Percentiles rank a stretch among this genome's conserved stretches.
These are phyloP conservation scores for Formica selysi DNA, from an alignment of 1,140 invertebrate species.

Conservation along the genomic window DNA sequence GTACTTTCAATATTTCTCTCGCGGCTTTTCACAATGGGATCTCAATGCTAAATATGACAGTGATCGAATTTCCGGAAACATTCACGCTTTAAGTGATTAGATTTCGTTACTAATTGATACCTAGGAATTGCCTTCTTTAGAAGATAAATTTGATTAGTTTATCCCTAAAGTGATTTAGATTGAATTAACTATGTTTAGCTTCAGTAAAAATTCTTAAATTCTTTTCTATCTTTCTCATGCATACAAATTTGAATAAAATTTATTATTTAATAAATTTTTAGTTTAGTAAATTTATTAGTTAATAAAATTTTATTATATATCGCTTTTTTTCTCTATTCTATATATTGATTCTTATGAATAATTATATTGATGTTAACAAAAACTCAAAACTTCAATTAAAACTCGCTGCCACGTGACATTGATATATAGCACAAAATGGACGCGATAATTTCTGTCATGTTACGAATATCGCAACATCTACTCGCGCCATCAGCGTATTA, in stretches of 20 bases:
- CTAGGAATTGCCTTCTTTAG: not conserved
- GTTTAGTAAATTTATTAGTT: too few relatives aligned
- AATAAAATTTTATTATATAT: too few relatives aligned
- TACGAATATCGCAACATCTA: conserved; percentile 43
- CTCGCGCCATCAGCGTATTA: conserved; percentile 15
- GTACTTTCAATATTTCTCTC: not conserved
- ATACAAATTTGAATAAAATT: not conserved
- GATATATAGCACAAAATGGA: conserved; percentile 16
- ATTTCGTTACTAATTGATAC: too few relatives aligned
- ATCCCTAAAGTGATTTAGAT: not conserved
- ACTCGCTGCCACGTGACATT: conserved; percentile 10
- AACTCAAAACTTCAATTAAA: conserved; percentile 25
- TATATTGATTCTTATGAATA: not conserved
- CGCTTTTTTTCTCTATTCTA: not conserved
- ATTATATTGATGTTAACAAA: not conserved
- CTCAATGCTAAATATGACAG: not conserved
- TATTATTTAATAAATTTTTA: not conserved
- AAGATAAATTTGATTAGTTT: not conserved
- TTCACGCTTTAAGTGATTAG: not conserved
- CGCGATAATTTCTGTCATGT: conserved; percentile 45
- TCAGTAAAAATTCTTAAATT: not conserved
- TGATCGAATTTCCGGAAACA: not conserved
- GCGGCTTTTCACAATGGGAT: not conserved
- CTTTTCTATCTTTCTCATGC: not conserved
- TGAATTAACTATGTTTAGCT: not conserved